Evolutionary conservation across 2,113 vertebrate species (phyloP).

Genomic region (Lepus timidus): DNA sequence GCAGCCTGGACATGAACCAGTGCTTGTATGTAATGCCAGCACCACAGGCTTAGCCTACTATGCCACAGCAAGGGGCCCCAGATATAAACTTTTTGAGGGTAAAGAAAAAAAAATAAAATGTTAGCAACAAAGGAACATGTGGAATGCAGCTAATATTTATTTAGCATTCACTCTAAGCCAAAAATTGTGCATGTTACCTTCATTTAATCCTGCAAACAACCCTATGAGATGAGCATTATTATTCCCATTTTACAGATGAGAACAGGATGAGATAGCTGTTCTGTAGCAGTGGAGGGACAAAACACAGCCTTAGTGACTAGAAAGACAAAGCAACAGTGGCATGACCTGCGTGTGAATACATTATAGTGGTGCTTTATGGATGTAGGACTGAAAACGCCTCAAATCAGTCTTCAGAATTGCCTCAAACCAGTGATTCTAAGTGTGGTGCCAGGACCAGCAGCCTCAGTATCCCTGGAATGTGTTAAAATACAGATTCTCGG

Average conservation of each 20-base stretch:
- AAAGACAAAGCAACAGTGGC: not conserved
- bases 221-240: too few species aligned
- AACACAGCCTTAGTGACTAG: not conserved
- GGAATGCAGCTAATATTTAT: not conserved
- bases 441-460: not conserved
- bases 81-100: not conserved
- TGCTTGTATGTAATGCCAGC: too few species aligned
- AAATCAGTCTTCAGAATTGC: not conserved
- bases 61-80: too few species aligned
- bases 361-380: slow-evolving; percentile 37
- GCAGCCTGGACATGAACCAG: too few species aligned
- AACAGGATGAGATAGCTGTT: not conserved
- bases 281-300: not conserved
- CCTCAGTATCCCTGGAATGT: not conserved
- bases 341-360: not conserved
- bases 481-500: slow-evolving; percentile 1
- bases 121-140: too few species aligned
- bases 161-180: slow-evolving; percentile 44
- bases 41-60: too few species aligned
- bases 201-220: not conserved
- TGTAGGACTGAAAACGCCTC: not conserved
- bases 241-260: slow-evolving; percentile 7
- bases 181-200: slow-evolving; percentile 2
- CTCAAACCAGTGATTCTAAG: not conserved
- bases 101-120: not conserved